Conservation (phyloP, 2,113 vertebrate species). For the Brachypodius melanocephalos region DNA sequence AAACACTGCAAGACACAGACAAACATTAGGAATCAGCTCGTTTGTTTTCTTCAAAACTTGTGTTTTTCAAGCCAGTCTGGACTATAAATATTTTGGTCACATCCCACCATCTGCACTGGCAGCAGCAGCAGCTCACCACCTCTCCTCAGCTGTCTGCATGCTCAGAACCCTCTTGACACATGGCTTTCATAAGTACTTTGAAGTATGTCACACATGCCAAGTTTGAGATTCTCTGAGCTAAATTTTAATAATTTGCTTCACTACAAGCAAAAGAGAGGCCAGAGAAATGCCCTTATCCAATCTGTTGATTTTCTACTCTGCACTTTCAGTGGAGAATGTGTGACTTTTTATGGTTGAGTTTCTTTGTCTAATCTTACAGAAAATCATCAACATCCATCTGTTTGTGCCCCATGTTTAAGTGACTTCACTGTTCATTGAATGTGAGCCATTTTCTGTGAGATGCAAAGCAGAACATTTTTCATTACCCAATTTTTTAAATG, state of each 20-base stretch:
- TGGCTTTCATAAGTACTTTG: neutral
- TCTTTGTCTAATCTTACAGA: neutral
- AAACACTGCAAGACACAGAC: neutral
- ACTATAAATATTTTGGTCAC: neutral
- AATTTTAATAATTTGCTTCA: neutral
- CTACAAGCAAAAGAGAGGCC: neutral
- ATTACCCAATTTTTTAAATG: neutral
- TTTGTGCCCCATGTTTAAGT: neutral
- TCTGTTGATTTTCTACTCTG: neutral
- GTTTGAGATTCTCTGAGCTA: neutral
- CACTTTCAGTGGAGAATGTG: neutral
- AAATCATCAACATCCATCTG: neutral
- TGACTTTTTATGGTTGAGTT: neutral
- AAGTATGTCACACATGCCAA: neutral
- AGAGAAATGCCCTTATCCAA: neutral
- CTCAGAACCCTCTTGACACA: neutral
- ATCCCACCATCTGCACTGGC: neutral
- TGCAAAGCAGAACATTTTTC: neutral
- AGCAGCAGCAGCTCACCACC: neutral
- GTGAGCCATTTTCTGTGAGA: neutral
- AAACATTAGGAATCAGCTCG: neutral
- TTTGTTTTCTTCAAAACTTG: neutral
- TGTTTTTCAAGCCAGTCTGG: neutral
- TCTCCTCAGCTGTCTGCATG: neutral
- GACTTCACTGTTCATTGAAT: neutral